Conservation (phyloP, 2,113 vertebrate species). For the Siniperca knerii region DNA sequence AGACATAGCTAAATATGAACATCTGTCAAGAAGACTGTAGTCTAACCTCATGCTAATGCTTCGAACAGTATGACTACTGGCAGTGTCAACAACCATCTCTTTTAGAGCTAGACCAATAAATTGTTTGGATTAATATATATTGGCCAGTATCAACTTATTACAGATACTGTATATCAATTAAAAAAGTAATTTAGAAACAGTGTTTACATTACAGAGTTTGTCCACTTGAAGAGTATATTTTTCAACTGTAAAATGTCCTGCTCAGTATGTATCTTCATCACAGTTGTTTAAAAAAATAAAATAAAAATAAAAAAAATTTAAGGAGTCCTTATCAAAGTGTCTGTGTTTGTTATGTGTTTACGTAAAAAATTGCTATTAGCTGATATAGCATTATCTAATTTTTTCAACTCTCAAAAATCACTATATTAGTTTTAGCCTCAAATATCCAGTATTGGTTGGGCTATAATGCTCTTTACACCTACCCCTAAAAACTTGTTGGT, state of each 20-base stretch:
- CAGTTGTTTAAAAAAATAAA: neutral
- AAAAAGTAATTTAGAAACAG: neutral
- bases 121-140: neutral
- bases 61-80: neutral
- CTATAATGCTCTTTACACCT: neutral
- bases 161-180: neutral
- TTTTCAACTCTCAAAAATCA: neutral
- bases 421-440: neutral
- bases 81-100: neutral
- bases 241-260: neutral
- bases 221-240: neutral
- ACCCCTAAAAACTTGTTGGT: neutral
- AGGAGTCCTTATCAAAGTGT: neutral
- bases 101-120: neutral
- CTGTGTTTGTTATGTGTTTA: too few relatives aligned
- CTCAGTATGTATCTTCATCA: too few relatives aligned
- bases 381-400: neutral
- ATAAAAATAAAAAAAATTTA: too few relatives aligned
- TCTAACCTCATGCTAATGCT: neutral
- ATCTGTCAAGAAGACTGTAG: neutral
- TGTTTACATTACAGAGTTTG: neutral
- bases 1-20: neutral
- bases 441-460: neutral
- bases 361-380: neutral
- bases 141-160: neutral